These are phyloP conservation scores for Cheumatopsyche charites DNA, from an alignment of 1,140 invertebrate species.

Conservation along the genomic window DNA sequence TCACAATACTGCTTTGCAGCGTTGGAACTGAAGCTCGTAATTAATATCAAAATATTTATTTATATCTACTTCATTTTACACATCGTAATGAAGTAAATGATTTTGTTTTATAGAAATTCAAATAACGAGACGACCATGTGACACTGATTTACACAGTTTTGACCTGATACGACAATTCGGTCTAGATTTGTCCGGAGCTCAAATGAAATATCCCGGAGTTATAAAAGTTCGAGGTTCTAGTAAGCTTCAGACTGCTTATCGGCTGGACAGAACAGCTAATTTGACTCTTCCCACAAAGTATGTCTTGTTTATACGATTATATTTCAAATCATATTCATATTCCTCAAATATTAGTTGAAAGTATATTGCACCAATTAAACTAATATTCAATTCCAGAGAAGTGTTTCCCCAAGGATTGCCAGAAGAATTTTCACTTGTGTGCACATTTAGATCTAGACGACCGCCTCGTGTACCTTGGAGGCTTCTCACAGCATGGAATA, in stretches of 20 bases:
- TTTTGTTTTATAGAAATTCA: conserved; percentile 44
- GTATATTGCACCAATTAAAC: background rate
- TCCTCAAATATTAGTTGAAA: no score
- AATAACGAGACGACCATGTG: conserved; percentile 66
- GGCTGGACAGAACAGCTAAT: conserved; percentile 73
- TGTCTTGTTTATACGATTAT: no score
- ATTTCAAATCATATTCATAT: no score
- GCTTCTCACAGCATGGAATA: conserved; percentile 68
- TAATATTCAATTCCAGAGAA: conserved; percentile 50
- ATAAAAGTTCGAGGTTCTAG: conserved; percentile 74
- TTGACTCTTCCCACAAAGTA: conserved; percentile 73
- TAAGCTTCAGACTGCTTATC: conserved; percentile 76
- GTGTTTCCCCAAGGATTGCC: conserved; percentile 57
- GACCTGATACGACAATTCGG: conserved; percentile 80
- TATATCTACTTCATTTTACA: no score
- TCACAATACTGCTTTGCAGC: background rate
- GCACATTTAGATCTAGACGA: conserved; percentile 66
- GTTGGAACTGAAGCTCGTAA: background rate
- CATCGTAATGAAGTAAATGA: no score
- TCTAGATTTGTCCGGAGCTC: conserved; percentile 66
- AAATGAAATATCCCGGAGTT: conserved; percentile 66
- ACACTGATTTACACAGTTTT: conserved; percentile 77
- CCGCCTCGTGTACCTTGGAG: conserved; percentile 68
- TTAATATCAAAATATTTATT: no score
- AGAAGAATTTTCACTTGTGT: conserved; percentile 61